A percentile compares a stretch with the other conserved stretches of the same genome.
Conservation (phyloP, 2,888 invertebrate species). For the Pandemis heparana region DNA sequence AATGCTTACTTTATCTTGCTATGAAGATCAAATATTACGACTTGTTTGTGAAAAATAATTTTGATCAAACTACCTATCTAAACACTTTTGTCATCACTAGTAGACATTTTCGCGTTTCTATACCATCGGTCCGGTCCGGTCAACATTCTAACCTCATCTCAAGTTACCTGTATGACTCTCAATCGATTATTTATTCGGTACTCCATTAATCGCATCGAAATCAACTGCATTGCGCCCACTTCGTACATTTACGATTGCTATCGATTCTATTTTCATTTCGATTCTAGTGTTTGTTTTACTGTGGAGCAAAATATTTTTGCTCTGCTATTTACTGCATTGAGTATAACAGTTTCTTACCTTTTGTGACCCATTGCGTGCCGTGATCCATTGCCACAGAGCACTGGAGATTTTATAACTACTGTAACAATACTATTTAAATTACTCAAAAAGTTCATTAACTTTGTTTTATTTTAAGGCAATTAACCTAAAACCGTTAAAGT, state of each 20-base stretch:
- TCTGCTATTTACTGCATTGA: background rate
- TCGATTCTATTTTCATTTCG: slow-evolving; percentile 60
- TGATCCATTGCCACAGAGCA: no score
- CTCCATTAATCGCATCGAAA: slow-evolving; percentile 60
- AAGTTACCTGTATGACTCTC: slow-evolving; percentile 67
- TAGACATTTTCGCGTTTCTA: slow-evolving; percentile 69
- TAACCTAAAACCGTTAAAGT: slow-evolving; percentile 1
- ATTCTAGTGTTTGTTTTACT: slow-evolving; percentile 47
- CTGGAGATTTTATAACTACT: no score
- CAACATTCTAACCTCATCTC: slow-evolving; percentile 65
- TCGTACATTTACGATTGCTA: slow-evolving; percentile 59
- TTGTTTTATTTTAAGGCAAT: background rate
- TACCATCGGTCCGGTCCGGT: slow-evolving; percentile 62
- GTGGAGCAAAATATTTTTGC: slow-evolving; percentile 5
- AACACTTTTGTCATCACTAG: slow-evolving; percentile 46
- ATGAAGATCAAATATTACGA: no score
- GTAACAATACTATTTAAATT: background rate
- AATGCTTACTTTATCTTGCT: no score
- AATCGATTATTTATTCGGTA: slow-evolving; percentile 78
- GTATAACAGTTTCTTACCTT: background rate
- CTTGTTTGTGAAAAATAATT: no score
- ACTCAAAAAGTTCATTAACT: background rate
- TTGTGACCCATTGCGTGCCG: no score
- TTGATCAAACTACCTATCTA: no score
- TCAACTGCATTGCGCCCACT: slow-evolving; percentile 74